Evolutionary conservation across 2,113 vertebrate species (phyloP), one percentile per base, ranked within the genome.

Genomic region (Sardina pilchardus): DNA sequence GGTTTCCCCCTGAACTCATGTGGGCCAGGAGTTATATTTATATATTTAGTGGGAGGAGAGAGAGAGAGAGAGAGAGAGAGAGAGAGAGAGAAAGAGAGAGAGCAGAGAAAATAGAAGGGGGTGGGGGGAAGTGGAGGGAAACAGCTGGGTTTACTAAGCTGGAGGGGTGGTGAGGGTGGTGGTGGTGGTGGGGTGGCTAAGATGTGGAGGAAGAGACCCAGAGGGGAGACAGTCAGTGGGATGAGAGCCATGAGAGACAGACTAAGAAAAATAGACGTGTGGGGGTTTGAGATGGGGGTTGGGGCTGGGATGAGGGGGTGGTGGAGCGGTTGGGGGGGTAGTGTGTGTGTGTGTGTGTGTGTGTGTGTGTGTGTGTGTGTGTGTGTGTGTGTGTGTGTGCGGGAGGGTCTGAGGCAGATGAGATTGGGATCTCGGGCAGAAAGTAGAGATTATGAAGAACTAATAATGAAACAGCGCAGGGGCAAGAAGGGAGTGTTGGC

Each of bases 91-190:
- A 87, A 83, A 88, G 53, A 86, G 89, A 88, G 92, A 91, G 82
- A 92, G 93, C 94, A 36, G 67, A 36, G 30, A 36, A 75, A 36
- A 75, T 34, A 30, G n/a, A 75, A 30, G 67, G 9, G 9, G 12
- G 67, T 9, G 67, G 67, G 67, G 67, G 67, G 30, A 16, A 16
- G 1, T 30, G 67, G 94, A 94, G 93, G 96, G 95, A 97, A 97
- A 97, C 96, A 98, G 96, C 97, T 97, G 97, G 96, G 91, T 92
- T 92, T 93, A 93, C 95, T 93, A 94, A 94, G 93, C 84, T 84
- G 89, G 85, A 88, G 56, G 89, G 88, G 91, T 91, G 90, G 90
- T 59, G 78, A 42, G 83, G 53, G n/a, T 43, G 59, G 86, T 88
- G 86, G 86, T 88, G 86, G 88, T 90, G 87, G 47, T 3, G 82